phyloP scores from a whole-genome alignment of 2,888 invertebrate species.

The Morpho deidamia region DNA sequence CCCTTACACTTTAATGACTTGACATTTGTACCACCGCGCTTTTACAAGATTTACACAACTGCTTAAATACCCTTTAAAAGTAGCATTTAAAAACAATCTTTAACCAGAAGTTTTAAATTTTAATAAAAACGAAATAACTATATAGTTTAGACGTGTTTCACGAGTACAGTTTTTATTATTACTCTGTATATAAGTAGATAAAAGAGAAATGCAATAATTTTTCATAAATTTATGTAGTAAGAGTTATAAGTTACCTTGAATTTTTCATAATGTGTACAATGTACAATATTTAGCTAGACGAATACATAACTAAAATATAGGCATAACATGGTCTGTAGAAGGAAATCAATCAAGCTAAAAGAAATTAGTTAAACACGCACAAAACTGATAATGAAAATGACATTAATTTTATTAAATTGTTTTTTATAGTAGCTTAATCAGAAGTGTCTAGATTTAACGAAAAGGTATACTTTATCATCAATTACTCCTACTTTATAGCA shows the following conservation, averaged over 20 bases:
- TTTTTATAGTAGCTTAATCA: too few relatives aligned
- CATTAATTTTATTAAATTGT: too few relatives aligned
- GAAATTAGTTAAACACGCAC: too few relatives aligned
- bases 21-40: conserved; percentile 54
- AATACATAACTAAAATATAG: conserved; percentile 47
- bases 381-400: too few relatives aligned
- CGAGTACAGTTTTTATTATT: conserved; percentile 20
- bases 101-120: conserved; percentile 35
- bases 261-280: conserved; percentile 56
- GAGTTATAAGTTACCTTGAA: conserved; percentile 43
- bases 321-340: conserved; percentile 14
- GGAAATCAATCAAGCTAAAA: neutral
- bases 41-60: conserved; percentile 46
- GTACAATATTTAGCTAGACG: conserved; percentile 70
- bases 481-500: too few relatives aligned
- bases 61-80: conserved; percentile 40
- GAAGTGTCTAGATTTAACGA: too few relatives aligned
- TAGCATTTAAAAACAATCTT: conserved; percentile 32
- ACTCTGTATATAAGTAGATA: conserved; percentile 34
- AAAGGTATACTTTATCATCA: too few relatives aligned
- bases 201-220: conserved; percentile 66
- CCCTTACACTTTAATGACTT: conserved; percentile 40
- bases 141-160: conserved; percentile 22
- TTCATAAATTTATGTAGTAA: conserved; percentile 59
- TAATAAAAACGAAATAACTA: conserved; percentile 36